Conservation (phyloP, 2,888 invertebrate species). For the Eupelmus urozonus region DNA sequence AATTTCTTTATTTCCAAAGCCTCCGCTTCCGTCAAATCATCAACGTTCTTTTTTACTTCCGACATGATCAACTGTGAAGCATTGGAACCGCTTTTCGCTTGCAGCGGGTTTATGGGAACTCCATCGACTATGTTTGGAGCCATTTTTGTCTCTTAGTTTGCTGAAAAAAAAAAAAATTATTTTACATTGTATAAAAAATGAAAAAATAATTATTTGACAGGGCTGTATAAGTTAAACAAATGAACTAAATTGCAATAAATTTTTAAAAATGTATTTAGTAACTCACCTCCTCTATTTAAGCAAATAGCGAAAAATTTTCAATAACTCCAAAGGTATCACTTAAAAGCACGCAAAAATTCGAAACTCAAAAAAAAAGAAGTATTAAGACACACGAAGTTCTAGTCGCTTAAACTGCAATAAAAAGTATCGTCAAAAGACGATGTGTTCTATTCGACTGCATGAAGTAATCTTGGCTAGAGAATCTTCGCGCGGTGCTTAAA, state of each 20-base stretch:
- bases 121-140: slow-evolving; percentile 32
- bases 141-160: slow-evolving; percentile 2
- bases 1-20: neutral
- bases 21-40: neutral
- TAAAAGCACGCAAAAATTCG: too few species aligned
- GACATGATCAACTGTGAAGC: neutral
- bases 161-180: neutral
- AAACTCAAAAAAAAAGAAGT: too few species aligned
- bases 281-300: neutral
- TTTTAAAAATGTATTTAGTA: neutral
- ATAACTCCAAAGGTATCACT: too few species aligned
- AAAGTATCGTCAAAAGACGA: slow-evolving; percentile 1
- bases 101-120: neutral
- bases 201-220: too few species aligned
- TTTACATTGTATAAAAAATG: neutral
- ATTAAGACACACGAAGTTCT: too few species aligned
- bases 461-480: slow-evolving; percentile 4
- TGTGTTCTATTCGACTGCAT: slow-evolving; percentile 8
- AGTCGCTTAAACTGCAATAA: too few species aligned
- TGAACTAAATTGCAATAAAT: neutral
- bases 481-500: slow-evolving; percentile 30
- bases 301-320: too few species aligned
- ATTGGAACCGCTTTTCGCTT: neutral
- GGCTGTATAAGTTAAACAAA: neutral
- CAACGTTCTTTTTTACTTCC: neutral